Evolutionary conservation across 2,797 vertebrate genomes (phyloP), one percentile per base, ranked within the genome.

Genomic region (Arremon aurantiirostris): DNA sequence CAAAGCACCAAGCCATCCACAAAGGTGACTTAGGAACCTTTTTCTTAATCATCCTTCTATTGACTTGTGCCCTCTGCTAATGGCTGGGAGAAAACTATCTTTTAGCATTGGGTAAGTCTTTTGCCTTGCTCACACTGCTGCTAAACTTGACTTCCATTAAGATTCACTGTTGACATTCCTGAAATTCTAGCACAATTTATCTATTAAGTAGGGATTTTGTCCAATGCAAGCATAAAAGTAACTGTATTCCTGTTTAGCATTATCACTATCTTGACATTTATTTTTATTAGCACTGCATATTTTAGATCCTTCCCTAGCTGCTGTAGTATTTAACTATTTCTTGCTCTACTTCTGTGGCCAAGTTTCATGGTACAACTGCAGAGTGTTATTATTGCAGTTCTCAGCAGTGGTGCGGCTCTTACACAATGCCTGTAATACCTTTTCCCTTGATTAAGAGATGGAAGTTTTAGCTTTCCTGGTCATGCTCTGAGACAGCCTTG

Each of bases 231-330:
- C 83, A 95, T 88, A 97, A 97, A 97, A 96, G 96, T 96, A 97
- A 97, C 96, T 93, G 93, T 93, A 97, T 94, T 97, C 94, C 90
- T 94, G 70, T 93, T 95, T 20, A 93, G 89, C 68, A 64, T 95
- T 97, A 97, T 96, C 95, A 95, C 96, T 96, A 94, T 96, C 95
- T 78, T 91, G 95, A 97, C 91, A 97, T 96, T 96, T 97, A 97
- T 96, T 97, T 97, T 97, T 96, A 95, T 96, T 97, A 95, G 95
- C 95, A 92, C 81, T 96, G 94, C 94, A 8, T 80, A 66, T 61
- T 90, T 91, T 87, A 81, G 87, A 87, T 89, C 57, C 42, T 94
- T 92, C 64, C 53, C 46, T 49, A 92, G 90, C 42, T 68, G 59
- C 55, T 88, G 70, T 42, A 77, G 47, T 42, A 56, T 89, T 95